These are phyloP conservation scores for Tigriopus californicus DNA, from an alignment of 2,888 invertebrate genomes.

Conservation along the genomic window DNA sequence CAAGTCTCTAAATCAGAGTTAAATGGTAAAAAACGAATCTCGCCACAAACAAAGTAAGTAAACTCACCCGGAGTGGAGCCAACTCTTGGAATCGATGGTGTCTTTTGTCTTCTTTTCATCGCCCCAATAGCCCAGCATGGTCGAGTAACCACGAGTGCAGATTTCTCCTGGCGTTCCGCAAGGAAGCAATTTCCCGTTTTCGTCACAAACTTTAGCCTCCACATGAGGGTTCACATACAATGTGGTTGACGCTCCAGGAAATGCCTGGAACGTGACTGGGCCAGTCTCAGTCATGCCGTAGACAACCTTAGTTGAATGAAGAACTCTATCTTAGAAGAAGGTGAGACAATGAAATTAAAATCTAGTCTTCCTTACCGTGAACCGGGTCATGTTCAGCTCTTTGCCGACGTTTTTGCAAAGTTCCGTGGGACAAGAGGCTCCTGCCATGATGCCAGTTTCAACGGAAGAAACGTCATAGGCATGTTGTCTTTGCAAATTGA, in stretches of 20 bases:
- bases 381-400: slow-evolving; percentile 29
- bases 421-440: slow-evolving; percentile 34
- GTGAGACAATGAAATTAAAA: neutral
- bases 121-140: slow-evolving; percentile 64
- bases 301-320: too few species aligned
- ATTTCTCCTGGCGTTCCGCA: slow-evolving; percentile 2
- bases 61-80: slow-evolving; percentile 56
- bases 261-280: slow-evolving; percentile 36
- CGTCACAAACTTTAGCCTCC: slow-evolving; percentile 28
- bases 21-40: too few species aligned
- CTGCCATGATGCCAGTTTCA: slow-evolving; percentile 32
- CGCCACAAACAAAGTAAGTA: slow-evolving; percentile 11
- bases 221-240: slow-evolving; percentile 35
- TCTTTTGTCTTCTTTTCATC: slow-evolving; percentile 53
- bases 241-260: slow-evolving; percentile 33
- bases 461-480: slow-evolving; percentile 23
- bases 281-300: slow-evolving; percentile 42
- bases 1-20: too few species aligned
- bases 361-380: slow-evolving; percentile 23
- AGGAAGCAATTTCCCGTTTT: slow-evolving; percentile 6
- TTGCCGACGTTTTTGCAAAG: slow-evolving; percentile 29
- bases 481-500: slow-evolving; percentile 28
- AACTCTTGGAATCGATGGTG: slow-evolving; percentile 43
- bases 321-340: slow-evolving; percentile 10
- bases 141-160: slow-evolving; percentile 42